phyloP scores from a whole-genome alignment of 2,797 vertebrate species.

The Girardinus metallicus region DNA sequence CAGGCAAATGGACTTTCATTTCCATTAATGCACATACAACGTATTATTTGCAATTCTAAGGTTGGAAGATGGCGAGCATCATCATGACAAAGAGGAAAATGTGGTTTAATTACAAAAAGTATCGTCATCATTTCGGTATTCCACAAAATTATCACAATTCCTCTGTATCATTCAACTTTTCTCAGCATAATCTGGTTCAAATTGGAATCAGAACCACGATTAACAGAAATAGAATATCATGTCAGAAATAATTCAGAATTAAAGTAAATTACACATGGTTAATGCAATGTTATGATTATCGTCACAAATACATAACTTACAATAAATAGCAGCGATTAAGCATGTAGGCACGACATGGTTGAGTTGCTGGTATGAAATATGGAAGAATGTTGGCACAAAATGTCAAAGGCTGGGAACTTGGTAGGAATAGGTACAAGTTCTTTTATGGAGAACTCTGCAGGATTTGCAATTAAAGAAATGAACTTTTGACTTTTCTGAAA shows the following conservation, averaged over 20 bases:
- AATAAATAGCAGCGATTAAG: neutral
- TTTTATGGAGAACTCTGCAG: neutral
- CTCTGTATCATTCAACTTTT: neutral
- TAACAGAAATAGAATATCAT: neutral
- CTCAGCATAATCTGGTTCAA: neutral
- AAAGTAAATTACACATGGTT: neutral
- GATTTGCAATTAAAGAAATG: neutral
- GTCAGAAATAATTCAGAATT: neutral
- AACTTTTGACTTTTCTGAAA: neutral
- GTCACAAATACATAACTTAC: neutral
- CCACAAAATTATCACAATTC: neutral
- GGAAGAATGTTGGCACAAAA: neutral
- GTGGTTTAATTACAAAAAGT: neutral
- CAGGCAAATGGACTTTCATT: neutral
- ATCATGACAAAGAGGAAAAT: neutral
- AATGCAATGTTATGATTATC: neutral
- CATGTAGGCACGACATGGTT: neutral
- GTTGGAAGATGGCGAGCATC: neutral
- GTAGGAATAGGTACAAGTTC: neutral
- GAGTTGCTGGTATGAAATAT: neutral
- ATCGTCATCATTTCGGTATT: neutral
- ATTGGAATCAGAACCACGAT: neutral
- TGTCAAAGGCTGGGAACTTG: neutral
- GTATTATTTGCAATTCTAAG: neutral
- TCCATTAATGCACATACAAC: neutral